Conservation (phyloP, 2,888 invertebrate species). For the Cerastis leucographa region DNA sequence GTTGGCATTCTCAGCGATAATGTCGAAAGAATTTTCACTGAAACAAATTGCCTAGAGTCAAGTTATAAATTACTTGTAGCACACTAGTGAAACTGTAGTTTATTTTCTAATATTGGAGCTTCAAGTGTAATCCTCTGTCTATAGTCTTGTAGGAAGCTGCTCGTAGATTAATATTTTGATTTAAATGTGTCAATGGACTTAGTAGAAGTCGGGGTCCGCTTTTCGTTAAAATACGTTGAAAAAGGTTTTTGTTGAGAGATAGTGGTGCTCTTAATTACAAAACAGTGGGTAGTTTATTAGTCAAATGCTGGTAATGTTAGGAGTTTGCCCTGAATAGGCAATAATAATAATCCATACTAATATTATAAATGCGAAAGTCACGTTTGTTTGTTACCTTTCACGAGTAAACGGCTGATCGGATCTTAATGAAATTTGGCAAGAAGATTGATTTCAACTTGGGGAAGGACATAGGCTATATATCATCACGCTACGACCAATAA, state of each 20-base stretch:
- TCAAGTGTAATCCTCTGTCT: conserved; percentile 30
- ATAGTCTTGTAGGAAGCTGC: conserved; percentile 1
- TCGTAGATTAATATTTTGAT: conserved; percentile 32
- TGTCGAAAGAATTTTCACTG: conserved; percentile 37
- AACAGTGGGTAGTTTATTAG: background rate
- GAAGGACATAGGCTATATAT: too few relatives aligned
- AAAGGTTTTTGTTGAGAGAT: background rate
- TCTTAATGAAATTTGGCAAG: too few relatives aligned
- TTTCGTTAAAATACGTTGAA: background rate
- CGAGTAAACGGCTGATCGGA: too few relatives aligned
- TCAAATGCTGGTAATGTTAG: background rate
- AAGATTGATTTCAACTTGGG: too few relatives aligned
- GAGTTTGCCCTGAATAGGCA: background rate
- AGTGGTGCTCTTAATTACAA: background rate
- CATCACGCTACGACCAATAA: too few relatives aligned
- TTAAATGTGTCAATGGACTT: conserved; percentile 12
- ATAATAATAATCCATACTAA: too few relatives aligned
- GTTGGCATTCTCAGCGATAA: conserved; percentile 60
- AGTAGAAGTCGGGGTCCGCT: background rate
- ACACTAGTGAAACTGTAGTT: conserved; percentile 22
- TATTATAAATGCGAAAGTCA: too few relatives aligned
- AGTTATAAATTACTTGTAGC: conserved; percentile 39
- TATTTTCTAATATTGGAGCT: conserved; percentile 57
- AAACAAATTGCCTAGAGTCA: conserved; percentile 38
- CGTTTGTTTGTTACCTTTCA: too few relatives aligned